Conservation (phyloP, 2,797 vertebrate genomes). For the Lemur catta region DNA sequence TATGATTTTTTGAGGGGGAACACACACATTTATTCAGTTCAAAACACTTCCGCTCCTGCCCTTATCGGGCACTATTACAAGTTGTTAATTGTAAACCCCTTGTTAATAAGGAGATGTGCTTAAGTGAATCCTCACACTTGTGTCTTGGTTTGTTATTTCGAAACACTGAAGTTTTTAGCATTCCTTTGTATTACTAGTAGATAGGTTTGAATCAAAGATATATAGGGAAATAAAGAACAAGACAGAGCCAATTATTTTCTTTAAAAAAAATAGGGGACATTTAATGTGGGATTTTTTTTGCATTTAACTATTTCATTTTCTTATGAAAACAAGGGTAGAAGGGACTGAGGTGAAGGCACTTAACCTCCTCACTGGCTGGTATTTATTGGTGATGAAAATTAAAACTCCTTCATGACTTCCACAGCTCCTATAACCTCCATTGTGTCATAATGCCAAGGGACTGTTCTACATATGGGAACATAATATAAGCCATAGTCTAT, state of each 20-base stretch:
- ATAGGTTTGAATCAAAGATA: background rate
- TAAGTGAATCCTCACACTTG: background rate
- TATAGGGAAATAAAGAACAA: background rate
- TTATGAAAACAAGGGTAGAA: background rate
- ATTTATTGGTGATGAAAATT: background rate
- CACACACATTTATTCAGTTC: background rate
- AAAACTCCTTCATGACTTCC: rapidly evolving
- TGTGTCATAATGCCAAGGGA: background rate
- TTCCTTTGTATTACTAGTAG: background rate
- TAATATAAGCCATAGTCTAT: background rate
- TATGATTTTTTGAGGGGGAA: too few species aligned
- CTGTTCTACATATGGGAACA: background rate
- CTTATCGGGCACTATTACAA: background rate
- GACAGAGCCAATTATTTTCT: background rate
- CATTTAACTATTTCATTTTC: background rate
- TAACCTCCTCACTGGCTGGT: background rate
- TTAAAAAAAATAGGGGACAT: background rate
- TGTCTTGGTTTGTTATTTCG: background rate
- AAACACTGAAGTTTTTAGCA: background rate
- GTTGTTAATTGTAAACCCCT: background rate
- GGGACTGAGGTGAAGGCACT: background rate
- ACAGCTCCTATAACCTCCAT: background rate
- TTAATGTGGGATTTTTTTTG: background rate
- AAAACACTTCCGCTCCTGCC: background rate
- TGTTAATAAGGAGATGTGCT: background rate